phyloP scores from a whole-genome alignment of 1,140 invertebrate genomes.

The Rhopalosiphum maidis region DNA sequence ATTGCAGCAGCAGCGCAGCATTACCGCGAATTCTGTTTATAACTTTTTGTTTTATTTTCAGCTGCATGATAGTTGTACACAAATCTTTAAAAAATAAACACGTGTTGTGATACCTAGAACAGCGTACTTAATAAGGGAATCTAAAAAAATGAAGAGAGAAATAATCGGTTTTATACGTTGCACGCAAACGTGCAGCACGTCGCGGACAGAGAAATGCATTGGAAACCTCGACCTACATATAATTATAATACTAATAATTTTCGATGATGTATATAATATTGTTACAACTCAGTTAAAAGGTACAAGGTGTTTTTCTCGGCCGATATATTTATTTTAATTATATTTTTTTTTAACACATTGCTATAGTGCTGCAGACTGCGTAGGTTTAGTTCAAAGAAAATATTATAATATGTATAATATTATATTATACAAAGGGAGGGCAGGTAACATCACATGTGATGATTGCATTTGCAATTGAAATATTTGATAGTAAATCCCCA shows the following conservation, averaged over 20 bases:
- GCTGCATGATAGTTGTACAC: not conserved
- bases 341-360: not conserved
- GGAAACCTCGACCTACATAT: not conserved
- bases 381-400: not conserved
- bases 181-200: constrained; percentile 2
- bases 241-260: not conserved
- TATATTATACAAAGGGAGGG: not conserved
- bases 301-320: not conserved
- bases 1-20: not conserved
- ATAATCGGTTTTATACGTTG: not conserved
- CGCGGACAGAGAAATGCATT: not conserved
- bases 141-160: not conserved
- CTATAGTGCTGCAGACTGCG: not conserved
- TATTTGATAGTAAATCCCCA: not conserved
- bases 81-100: not conserved
- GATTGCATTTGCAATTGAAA: not conserved
- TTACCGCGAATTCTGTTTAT: not conserved
- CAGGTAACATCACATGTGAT: not conserved
- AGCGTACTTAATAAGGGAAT: not conserved
- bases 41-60: not conserved
- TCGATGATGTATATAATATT: not conserved
- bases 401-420: too few relatives aligned
- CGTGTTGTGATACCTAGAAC: not conserved
- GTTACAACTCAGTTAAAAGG: not conserved
- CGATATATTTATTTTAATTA: not conserved